Percentiles rank a stretch among this genome's conserved stretches.
These are phyloP conservation scores for Eupithecia inturbata DNA, from an alignment of 2,888 invertebrate species.

Conservation along the genomic window DNA sequence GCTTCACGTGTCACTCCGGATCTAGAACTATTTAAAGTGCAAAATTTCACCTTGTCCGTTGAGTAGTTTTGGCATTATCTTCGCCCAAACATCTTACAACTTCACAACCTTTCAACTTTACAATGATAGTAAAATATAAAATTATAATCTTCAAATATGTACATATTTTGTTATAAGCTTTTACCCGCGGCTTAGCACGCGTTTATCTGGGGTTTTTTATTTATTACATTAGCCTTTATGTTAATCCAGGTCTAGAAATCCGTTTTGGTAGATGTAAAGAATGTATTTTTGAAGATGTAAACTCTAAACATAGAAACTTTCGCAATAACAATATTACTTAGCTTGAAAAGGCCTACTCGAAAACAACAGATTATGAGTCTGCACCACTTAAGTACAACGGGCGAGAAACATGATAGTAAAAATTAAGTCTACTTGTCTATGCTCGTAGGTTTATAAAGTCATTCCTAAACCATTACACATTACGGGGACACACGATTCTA, in stretches of 20 bases:
- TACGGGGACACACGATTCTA: constrained; percentile 43
- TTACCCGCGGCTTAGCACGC: too few relatives aligned
- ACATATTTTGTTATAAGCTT: too few relatives aligned
- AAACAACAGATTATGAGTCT: background rate
- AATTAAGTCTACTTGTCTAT: background rate
- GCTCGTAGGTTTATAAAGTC: background rate
- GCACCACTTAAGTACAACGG: background rate
- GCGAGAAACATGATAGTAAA: background rate
- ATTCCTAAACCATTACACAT: background rate
- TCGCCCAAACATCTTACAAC: too few relatives aligned
- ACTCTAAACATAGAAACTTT: background rate
- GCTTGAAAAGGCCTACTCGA: background rate
- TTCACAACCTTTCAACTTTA: too few relatives aligned
- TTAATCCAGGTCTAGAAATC: too few relatives aligned
- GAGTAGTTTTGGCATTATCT: too few relatives aligned
- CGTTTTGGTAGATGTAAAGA: too few relatives aligned
- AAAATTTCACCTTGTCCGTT: background rate
- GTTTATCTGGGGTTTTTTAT: too few relatives aligned
- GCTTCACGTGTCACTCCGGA: background rate
- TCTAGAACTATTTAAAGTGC: background rate
- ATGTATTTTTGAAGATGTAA: background rate
- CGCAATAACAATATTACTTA: background rate
- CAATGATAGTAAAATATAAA: too few relatives aligned
- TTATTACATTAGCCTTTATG: background rate
- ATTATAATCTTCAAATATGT: too few relatives aligned